Evolutionary conservation across 1,140 invertebrate species (phyloP).

Genomic region (Megalopta genalis): DNA sequence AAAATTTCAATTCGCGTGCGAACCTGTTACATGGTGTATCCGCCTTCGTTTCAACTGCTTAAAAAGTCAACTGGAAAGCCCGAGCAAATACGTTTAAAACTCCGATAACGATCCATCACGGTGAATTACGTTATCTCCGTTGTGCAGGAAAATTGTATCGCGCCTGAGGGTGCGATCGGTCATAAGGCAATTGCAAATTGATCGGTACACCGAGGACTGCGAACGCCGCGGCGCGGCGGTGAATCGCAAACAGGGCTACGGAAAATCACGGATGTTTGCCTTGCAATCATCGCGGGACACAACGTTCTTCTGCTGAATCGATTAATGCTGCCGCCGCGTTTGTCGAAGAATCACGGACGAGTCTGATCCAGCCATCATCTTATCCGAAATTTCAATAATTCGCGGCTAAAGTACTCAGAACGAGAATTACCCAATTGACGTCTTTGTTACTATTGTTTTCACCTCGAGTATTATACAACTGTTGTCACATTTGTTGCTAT

Average conservation of each 20-base stretch:
- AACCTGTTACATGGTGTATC: neutral
- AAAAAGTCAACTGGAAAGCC: neutral
- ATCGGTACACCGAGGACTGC: neutral
- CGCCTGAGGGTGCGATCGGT: neutral
- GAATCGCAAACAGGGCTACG: neutral
- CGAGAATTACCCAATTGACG: too few species aligned
- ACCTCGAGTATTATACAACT: too few species aligned
- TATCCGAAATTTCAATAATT: too few species aligned
- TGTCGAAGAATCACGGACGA: neutral
- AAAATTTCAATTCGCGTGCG: slow-evolving; percentile 6
- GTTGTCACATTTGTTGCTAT: too few species aligned
- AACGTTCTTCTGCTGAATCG: neutral
- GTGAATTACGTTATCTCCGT: slow-evolving; percentile 7
- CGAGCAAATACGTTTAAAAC: neutral
- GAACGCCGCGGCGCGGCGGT: too few species aligned
- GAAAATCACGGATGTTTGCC: neutral
- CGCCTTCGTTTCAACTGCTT: neutral
- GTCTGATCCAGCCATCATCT: too few species aligned
- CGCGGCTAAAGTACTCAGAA: too few species aligned
- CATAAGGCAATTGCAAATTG: neutral
- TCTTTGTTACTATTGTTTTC: too few species aligned
- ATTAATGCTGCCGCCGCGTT: neutral
- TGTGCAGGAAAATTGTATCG: slow-evolving; percentile 12
- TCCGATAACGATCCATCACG: neutral
- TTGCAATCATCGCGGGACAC: neutral